Evolutionary conservation across 2,797 vertebrate genomes (phyloP), one percentile per base, ranked within the genome.

Genomic region (Vireo griseus): DNA sequence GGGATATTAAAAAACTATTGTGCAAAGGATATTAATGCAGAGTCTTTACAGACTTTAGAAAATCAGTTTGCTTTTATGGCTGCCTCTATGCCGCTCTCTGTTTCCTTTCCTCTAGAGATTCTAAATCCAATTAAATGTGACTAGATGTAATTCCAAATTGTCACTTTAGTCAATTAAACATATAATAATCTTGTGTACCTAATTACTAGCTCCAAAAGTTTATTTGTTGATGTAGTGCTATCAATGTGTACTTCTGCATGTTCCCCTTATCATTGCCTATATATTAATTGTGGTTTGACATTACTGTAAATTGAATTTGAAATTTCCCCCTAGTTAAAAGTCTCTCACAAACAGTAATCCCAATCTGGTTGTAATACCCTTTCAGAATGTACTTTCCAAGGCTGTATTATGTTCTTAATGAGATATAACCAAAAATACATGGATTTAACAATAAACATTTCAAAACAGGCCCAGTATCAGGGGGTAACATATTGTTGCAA

Each of bases 131-230:
- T 98, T 98, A 98, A 97, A 98, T 96, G 94, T 96, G 96, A 97
- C 98, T 97, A 97, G 97, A 98, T 97, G 97, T 97, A 98, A 98
- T 98, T 98, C 96, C 95, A 96, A 98, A 98, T 98, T 98, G 97
- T 98, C 97, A 97, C 96, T 88, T 97, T 97, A 98, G 97, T 97
- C 98, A 98, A 97, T 98, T 98, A 98, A 98, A 98, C 97, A 97
- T 98, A 97, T 97, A 98, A 98, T 98, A 98, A 98, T 98, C 97
- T 97, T 97, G 96, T 97, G 97, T 96, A 97, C 97, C 96, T 97
- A 98, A 98, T 98, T 97, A 98, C 95, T 78, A 96, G 95, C 86
- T 97, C 97, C 94, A 94, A 98, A 98, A 97, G 92, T 98, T 98
- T 98, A 97, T 98, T 98, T 98, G 97, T 97, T 97, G 98, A 97